A percentile compares a stretch with the other conserved stretches of the same genome.
phyloP scores from a whole-genome alignment of 1,140 invertebrate genomes.

The Adelges cooleyi region DNA sequence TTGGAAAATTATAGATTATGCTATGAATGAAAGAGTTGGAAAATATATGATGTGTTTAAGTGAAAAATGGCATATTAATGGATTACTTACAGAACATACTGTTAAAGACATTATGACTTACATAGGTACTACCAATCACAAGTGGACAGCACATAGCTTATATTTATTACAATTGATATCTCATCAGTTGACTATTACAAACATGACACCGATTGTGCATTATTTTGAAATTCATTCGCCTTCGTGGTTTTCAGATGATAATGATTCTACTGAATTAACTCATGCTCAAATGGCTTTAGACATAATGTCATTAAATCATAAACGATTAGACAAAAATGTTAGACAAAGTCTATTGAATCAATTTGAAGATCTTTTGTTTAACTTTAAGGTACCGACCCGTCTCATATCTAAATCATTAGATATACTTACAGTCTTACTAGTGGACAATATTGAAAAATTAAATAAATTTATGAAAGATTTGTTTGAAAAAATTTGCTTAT shows the following conservation, averaged over 20 bases:
- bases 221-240: conserved; percentile 1
- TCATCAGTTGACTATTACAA: conserved; percentile 4
- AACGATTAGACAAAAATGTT: not conserved
- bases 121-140: not conserved
- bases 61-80: conserved; percentile 10
- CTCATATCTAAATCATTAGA: conserved; percentile 15
- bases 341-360: not conserved
- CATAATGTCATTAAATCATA: conserved; percentile 9
- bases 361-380: conserved; percentile 19
- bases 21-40: conserved; percentile 12
- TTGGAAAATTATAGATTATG: conserved; percentile 12
- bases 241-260: conserved; percentile 5
- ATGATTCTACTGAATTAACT: not conserved
- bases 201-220: not conserved
- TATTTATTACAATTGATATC: conserved; percentile 23
- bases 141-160: conserved; percentile 10
- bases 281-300: conserved; percentile 14
- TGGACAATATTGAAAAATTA: not conserved
- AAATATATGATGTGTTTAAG: conserved; percentile 21
- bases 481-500: not conserved
- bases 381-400: conserved; percentile 11
- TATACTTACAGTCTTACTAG: not conserved
- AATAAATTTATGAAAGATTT: not conserved
- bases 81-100: not conserved
- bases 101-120: conserved; percentile 9